Evolutionary conservation across 2,888 invertebrate genomes (phyloP), one percentile per base, ranked within the genome.

Genomic region (Hirtodrosophila confusa): DNA sequence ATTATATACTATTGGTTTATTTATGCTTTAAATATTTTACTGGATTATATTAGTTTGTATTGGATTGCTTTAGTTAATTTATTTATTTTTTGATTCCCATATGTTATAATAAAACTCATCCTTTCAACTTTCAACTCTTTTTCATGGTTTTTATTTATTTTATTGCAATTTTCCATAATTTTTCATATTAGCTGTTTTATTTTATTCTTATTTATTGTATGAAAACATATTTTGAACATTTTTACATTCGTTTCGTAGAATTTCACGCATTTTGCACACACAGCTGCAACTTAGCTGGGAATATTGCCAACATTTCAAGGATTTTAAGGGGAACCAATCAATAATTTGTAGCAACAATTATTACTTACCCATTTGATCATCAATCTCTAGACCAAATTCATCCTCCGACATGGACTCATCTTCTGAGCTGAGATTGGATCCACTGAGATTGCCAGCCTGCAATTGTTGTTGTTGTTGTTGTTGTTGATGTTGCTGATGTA

Each of bases 331-430:
- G 10, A 48, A 44, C n/a, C 37, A 51, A 49, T 63, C 27, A 41
- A 63, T 31, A 39, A 12, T 35, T 12, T 10, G 4, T 24, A 8
- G 0, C 24, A 9, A 8, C 3, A 33, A 27, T 29, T 12, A 4
- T 11, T 35, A 88, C 91, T 90, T 80, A 90, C 90, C 90, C 39
- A 75, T 79, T 7, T 80, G 84, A 55, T 90, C 90, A 61, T 79
- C 88, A 6, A 89, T 82, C 66, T 91, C 91, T 58, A 90, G 57
- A 8, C 90, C 90, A 43, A 86, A 79, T 67, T 90, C 90, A 68
- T 88, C 90, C 31, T 88, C 89, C 2, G 90, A 86, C 53, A 83
- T 66, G 11, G 90, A 89, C 40, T 89, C 88, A 61, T 89, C 89
- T 4, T 90, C 90, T 3, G 88, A 86, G 60, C 89, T 89, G n/a